These are phyloP conservation scores for Stercorarius parasiticus DNA, from an alignment of 2,113 vertebrate species.

Conservation along the genomic window DNA sequence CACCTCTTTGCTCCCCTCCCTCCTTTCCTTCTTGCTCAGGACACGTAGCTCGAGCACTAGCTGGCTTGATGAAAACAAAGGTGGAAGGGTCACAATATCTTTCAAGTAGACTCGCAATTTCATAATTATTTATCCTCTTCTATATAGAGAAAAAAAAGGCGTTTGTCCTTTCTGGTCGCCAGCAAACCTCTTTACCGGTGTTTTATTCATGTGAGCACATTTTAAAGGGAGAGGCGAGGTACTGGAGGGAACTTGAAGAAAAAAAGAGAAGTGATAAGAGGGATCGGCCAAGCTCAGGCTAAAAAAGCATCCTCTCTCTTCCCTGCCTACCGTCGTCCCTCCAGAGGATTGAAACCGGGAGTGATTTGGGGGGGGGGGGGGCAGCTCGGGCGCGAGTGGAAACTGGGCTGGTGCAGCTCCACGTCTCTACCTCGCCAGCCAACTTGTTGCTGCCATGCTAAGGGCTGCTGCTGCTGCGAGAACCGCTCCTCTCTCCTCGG, in stretches of 20 bases:
- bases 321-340: background rate
- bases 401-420: constrained; percentile 11
- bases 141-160: background rate
- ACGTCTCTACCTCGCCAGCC: constrained; percentile 54
- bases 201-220: background rate
- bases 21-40: constrained; percentile 29
- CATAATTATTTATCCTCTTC: constrained; percentile 10
- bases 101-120: constrained; percentile 10
- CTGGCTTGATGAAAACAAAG: constrained; percentile 53
- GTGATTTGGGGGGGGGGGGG: background rate
- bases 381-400: background rate
- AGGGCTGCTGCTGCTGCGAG: background rate
- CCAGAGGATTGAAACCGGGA: background rate
- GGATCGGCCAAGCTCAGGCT: background rate
- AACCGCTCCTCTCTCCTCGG: background rate
- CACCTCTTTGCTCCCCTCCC: background rate
- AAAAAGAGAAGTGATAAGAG: background rate
- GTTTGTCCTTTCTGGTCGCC: background rate
- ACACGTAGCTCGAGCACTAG: constrained; percentile 51
- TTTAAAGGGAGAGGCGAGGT: constrained; percentile 21
- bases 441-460: constrained; percentile 77
- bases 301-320: background rate
- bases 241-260: constrained; percentile 31
- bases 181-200: background rate
- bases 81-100: constrained; percentile 37